Conservation (phyloP, 92 coral and sea anemone species). For the Epizoanthus ramosus region DNA sequence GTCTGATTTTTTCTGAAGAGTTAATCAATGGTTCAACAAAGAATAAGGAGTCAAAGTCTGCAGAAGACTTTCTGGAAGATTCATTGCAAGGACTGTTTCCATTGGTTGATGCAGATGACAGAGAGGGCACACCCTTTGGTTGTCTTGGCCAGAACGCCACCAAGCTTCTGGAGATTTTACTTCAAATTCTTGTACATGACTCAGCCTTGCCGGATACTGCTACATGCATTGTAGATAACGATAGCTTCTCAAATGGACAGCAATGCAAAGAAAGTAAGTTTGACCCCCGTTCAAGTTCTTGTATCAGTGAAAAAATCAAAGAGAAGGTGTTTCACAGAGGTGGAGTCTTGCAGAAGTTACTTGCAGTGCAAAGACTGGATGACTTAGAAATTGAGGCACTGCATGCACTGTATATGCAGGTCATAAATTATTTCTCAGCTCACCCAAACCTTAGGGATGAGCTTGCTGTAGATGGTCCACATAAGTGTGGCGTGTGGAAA, state of each 20-base stretch:
- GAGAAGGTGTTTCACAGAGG: conserved; percentile 61
- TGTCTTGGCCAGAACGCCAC: conserved; percentile 51
- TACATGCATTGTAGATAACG: background rate
- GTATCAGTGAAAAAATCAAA: background rate
- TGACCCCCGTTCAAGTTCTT: background rate
- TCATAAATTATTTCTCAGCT: conserved; percentile 47
- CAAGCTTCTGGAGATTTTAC: conserved; percentile 60
- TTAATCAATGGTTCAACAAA: conserved; percentile 35
- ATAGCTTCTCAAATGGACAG: conserved; percentile 11
- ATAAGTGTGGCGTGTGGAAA: conserved; percentile 58
- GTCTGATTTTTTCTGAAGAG: conserved; percentile 74
- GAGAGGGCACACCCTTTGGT: background rate
- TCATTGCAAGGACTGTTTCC: conserved; percentile 34
- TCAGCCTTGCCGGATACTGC: conserved; percentile 42
- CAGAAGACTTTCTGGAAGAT: conserved; percentile 56
- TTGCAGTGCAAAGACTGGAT: conserved; percentile 79
- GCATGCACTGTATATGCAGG: conserved; percentile 53
- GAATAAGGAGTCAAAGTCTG: conserved; percentile 34
- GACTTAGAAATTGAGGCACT: conserved; percentile 79
- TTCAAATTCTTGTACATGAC: conserved; percentile 81
- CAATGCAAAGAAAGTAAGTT: conserved; percentile 19
- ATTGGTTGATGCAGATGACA: background rate
- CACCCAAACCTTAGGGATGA: conserved; percentile 52
- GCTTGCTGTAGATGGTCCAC: conserved; percentile 68
- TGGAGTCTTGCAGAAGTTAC: conserved; percentile 75